Evolutionary conservation across 2,113 vertebrate genomes (phyloP).

Genomic region (Nerophis ophidion): DNA sequence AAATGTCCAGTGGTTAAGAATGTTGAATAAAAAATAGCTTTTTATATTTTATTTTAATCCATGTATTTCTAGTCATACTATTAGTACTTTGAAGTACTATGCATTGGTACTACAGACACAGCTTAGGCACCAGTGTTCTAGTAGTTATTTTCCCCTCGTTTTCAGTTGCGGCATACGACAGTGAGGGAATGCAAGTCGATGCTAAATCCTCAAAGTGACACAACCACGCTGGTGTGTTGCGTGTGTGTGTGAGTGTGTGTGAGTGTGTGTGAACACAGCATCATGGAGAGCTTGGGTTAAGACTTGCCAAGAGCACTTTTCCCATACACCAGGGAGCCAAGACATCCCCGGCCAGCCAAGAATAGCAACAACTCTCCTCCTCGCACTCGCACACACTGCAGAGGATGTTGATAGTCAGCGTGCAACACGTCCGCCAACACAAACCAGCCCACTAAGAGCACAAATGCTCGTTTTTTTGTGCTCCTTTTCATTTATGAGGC

Average conservation of each 20-base stretch:
- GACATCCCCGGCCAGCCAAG: constrained; percentile 69
- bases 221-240: constrained; percentile 46
- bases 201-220: constrained; percentile 27
- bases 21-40: no score
- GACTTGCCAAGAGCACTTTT: constrained; percentile 74
- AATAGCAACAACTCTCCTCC: constrained; percentile 58
- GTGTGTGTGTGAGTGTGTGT: constrained; percentile 24
- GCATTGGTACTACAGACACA: no score
- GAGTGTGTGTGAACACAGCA: constrained; percentile 46
- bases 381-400: constrained; percentile 15
- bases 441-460: neutral
- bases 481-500: neutral
- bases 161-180: no score
- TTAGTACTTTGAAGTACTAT: no score
- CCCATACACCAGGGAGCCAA: constrained; percentile 72
- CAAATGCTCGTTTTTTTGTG: neutral
- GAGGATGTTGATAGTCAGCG: no score
- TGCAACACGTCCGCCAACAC: neutral
- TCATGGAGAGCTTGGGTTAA: constrained; percentile 67
- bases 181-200: constrained; percentile 21
- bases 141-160: no score
- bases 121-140: no score
- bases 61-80: no score
- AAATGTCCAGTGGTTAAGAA: no score
- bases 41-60: no score